These are phyloP conservation scores for Mercenaria mercenaria DNA, from an alignment of 1,140 invertebrate species.

Conservation along the genomic window DNA sequence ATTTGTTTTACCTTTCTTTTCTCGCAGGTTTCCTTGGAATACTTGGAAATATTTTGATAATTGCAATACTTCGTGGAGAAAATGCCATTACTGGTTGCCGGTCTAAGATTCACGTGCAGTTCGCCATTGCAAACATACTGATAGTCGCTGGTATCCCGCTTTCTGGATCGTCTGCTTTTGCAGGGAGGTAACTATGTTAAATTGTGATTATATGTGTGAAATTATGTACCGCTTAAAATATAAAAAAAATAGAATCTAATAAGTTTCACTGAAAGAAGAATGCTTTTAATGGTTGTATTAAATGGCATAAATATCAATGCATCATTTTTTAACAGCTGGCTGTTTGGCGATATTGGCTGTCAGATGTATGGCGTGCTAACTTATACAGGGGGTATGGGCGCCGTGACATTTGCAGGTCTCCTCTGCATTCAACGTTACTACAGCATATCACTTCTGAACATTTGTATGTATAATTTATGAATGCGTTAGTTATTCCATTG, in stretches of 20 bases:
- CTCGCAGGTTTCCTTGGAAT: constrained; percentile 45
- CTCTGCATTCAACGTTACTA: constrained; percentile 35
- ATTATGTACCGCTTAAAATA: too few relatives aligned
- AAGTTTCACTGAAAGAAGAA: too few relatives aligned
- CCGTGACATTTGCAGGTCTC: not conserved
- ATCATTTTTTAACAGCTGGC: constrained; percentile 32
- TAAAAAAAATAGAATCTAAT: too few relatives aligned
- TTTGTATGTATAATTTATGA: constrained; percentile 12
- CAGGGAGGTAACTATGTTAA: constrained; percentile 38
- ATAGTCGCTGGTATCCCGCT: constrained; percentile 39
- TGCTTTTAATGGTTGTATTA: too few relatives aligned
- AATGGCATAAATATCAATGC: too few relatives aligned
- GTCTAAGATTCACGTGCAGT: not conserved
- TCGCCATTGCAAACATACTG: constrained; percentile 39
- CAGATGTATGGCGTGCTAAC: constrained; percentile 38
- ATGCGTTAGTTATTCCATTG: too few relatives aligned
- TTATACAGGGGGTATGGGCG: constrained; percentile 56
- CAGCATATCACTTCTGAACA: not conserved
- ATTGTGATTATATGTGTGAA: too few relatives aligned
- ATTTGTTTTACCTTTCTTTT: too few relatives aligned
- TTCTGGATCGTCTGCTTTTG: constrained; percentile 31
- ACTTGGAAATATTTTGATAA: constrained; percentile 32
- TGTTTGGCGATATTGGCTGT: constrained; percentile 44
- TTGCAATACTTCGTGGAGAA: constrained; percentile 1
- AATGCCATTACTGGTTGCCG: constrained; percentile 26